Conservation (phyloP, 1,140 invertebrate genomes). For the Bombus breviceps region DNA sequence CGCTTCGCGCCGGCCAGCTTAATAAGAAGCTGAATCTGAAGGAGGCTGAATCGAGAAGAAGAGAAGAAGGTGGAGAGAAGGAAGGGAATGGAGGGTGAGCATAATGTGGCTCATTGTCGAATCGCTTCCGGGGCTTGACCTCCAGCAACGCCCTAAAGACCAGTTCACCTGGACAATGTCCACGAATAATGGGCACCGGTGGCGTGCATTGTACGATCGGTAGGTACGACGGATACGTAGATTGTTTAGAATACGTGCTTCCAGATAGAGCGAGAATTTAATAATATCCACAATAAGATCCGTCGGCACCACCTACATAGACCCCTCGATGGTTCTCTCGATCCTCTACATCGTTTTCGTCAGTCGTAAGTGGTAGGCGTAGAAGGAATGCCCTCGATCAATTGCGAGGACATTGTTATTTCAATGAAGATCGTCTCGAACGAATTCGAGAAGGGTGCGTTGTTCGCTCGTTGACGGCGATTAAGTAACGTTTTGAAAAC, state of each 20-base stretch:
- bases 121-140: constrained; percentile 79
- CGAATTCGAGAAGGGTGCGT: constrained; percentile 24
- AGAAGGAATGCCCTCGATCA: background rate
- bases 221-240: constrained; percentile 40
- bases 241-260: constrained; percentile 58
- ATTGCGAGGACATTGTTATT: constrained; percentile 21
- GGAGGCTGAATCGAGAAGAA: constrained; percentile 37
- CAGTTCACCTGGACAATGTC: constrained; percentile 72
- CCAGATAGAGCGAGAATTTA: constrained; percentile 52
- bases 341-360: background rate
- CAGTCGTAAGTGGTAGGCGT: constrained; percentile 29
- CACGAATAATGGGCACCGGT: constrained; percentile 70
- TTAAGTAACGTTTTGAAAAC: constrained; percentile 20
- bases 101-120: constrained; percentile 78
- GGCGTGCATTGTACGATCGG: constrained; percentile 41
- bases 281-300: constrained; percentile 61
- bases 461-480: background rate
- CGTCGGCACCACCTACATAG: constrained; percentile 23
- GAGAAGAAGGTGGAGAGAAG: constrained; percentile 43
- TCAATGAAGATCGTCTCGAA: constrained; percentile 25
- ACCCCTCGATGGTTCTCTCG: background rate
- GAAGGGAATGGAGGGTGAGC: constrained; percentile 10
- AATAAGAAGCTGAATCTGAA: constrained; percentile 45
- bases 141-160: constrained; percentile 69
- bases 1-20: constrained; percentile 26